Base-by-base conservation (phyloP, 2,797 vertebrate species). In the Lutra lutra region DNA sequence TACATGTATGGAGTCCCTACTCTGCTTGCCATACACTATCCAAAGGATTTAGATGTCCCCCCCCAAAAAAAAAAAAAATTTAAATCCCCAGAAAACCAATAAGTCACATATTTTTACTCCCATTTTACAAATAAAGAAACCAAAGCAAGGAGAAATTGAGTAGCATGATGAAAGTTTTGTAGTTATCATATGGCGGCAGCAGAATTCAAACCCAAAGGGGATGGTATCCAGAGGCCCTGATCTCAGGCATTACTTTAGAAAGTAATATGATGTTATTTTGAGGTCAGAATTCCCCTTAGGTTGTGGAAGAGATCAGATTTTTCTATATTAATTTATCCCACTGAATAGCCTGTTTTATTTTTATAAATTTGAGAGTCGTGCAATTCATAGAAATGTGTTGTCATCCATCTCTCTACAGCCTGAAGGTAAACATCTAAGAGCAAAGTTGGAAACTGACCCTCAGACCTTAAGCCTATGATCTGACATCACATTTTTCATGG, bases 181-280 rank as follows among this genome's bases (percentile, higher is more conserved):
- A 46, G 23, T 25, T 73, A 92, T 62, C 73, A 60, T n/a, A 27
- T 1, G 5, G 32, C 35, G 4, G n/a, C 25, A 73, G 62, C 1
- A 93, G 23, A 78, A 94, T 78, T 78, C 54, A 93, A 91, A 95
- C 25, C 46, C 66, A 93, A 85, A 89, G 54, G 15, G 35, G 12
- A 5, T 35, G 4, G n/a, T 70, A 35, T 68, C 40, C 54, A 10
- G 4, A 94, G 68, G 1, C 4, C 56, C 0, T 68, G 40, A 86
- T 51, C 56, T 66, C 62, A 58, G 35, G 23, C 35, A 62, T 38
- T 89, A 77, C 10, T 58, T 66, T n/a, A 91, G 56, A 70, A 89
- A 90, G 9, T 72, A 66, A 91, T 72, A 40, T 7, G 12, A 86
- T 66, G 13, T 11, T 95, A 32, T 79, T 51, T 35, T 48, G 21